A percentile compares a stretch with the other conserved stretches of the same genome.
These are phyloP conservation scores for Mystacornis crossleyi DNA, from an alignment of 2,113 vertebrate species.

Conservation along the genomic window DNA sequence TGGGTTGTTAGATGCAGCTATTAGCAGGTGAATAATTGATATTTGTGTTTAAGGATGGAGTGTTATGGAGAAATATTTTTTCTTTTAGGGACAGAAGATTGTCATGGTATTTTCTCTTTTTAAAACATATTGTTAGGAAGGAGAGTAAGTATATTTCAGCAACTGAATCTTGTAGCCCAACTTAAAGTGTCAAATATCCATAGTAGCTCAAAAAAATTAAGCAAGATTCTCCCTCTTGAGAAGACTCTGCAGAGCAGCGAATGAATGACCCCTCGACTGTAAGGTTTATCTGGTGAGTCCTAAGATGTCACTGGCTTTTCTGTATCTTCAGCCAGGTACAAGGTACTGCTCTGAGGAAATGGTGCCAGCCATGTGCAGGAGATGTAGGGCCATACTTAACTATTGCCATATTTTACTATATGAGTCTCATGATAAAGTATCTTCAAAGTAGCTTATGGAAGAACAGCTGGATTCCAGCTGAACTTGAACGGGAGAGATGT, in stretches of 20 bases:
- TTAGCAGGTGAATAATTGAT: not conserved
- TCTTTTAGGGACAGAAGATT: not conserved
- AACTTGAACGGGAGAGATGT: not conserved
- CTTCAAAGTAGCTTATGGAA: not conserved
- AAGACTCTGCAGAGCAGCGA: not conserved
- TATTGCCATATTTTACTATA: not conserved
- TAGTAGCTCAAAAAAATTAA: not conserved
- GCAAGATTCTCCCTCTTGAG: not conserved
- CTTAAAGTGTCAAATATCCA: not conserved
- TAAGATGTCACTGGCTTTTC: not conserved
- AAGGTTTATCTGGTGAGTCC: not conserved
- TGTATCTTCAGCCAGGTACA: not conserved
- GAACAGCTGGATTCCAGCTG: not conserved
- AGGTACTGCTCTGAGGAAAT: not conserved
- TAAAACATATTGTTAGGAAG: not conserved
- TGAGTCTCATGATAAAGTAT: not conserved
- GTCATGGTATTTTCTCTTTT: not conserved
- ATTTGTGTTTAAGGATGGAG: not conserved
- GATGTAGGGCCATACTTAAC: not conserved
- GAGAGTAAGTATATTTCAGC: not conserved
- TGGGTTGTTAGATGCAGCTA: not conserved
- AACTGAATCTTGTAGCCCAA: not conserved
- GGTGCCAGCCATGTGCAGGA: not conserved
- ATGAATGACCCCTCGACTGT: accelerated
- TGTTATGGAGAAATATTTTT: not conserved